Base-by-base conservation (phyloP, 2,113 vertebrate genomes). In the Notarius quadriscutis region DNA sequence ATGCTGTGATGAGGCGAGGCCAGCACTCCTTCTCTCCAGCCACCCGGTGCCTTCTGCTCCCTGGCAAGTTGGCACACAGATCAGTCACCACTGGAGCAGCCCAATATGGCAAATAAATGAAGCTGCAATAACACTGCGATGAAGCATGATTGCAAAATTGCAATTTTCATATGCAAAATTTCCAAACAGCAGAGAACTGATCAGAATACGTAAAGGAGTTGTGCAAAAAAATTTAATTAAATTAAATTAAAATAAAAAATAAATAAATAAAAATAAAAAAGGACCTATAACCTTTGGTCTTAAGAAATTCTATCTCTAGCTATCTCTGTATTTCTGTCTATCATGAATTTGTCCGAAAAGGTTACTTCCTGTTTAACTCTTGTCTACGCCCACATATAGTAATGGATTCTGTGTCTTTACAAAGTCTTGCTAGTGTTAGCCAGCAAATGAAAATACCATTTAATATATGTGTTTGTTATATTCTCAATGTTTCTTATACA, bases 1-100 rank as follows among this genome's bases (percentile, higher is more conserved):
- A 84, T 84, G 83, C 69, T 86, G 60, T n/a, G 63, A 22, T 87
- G 50, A 85, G 65, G 60, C 57, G 78, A 89, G 84, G 84, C 80
- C 81, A 84, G 80, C 53, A 25, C 62, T 81, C 62, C 71, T 71
- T 60, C 81, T 50, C 58, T 69, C 63, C 74, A 84, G 81, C 87
- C 79, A 71, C 63, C 78, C 79, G 55, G 55, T 51, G 55, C 65
- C 67, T 78, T 58, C 78, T 87, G 78, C 79, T n/a, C 53, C 79
- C 63, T 71, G 85, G 85, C n/a, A 79, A 53, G 78, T 67, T 84
- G 69, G 55, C 84, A 85, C 41, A 53, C 69, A 75, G 69, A 57
- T 74, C 83, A 84, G 71, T 84, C 83, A 85, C 71, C 72, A 75
- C 84, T 85, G 53, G 48, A 85, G 84, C 20, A 69, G 75, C 62